Percentiles rank a stretch among this genome's conserved stretches.
phyloP scores from a whole-genome alignment of 2,888 invertebrate genomes.

The Thera obeliscata region DNA sequence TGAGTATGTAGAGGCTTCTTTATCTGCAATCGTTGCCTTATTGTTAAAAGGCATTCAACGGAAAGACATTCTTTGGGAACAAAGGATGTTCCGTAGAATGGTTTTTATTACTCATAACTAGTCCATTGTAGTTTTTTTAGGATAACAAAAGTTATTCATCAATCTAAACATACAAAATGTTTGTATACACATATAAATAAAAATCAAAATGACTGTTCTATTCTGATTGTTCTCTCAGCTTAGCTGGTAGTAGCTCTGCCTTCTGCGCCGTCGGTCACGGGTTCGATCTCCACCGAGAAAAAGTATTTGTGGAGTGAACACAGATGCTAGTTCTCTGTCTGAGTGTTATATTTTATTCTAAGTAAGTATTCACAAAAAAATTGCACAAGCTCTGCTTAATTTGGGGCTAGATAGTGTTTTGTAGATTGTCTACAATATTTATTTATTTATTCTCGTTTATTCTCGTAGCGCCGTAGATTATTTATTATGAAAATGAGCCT shows the following conservation, averaged over 20 bases:
- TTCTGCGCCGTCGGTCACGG: no score
- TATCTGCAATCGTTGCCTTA: conserved; percentile 64
- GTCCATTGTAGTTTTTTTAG: conserved; percentile 29
- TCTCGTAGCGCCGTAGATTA: background rate
- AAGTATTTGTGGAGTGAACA: no score
- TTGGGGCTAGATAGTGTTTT: no score
- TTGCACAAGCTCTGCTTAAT: no score
- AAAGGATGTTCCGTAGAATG: conserved; percentile 68
- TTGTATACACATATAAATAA: background rate
- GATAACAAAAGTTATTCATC: conserved; percentile 7
- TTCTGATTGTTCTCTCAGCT: no score
- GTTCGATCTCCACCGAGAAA: no score
- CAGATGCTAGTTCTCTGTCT: no score
- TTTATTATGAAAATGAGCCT: background rate
- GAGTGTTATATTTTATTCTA: no score
- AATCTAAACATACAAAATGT: background rate
- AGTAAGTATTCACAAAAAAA: no score
- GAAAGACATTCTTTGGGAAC: conserved; percentile 71
- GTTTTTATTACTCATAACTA: conserved; percentile 59
- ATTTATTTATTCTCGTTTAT: background rate
- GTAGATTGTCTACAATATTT: no score
- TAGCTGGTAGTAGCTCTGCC: no score
- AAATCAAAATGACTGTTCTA: no score
- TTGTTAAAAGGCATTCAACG: conserved; percentile 66
- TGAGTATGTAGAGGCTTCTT: conserved; percentile 6